These are phyloP conservation scores for Aporrectodea caliginosa DNA, from an alignment of 1,140 invertebrate genomes.

Conservation along the genomic window DNA sequence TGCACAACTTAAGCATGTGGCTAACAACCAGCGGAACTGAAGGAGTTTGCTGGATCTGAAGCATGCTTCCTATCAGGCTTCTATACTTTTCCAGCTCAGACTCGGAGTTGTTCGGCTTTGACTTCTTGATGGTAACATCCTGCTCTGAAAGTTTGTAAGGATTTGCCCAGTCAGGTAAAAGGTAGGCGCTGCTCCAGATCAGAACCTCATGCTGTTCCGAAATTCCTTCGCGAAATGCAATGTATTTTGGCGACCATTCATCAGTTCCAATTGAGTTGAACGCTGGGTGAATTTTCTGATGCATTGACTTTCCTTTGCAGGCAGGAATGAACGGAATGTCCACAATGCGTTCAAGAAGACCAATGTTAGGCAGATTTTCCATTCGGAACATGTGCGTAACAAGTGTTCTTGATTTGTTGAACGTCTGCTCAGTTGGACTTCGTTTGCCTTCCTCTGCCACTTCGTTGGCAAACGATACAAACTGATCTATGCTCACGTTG, in stretches of 20 bases:
- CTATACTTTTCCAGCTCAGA: slow-evolving; percentile 10
- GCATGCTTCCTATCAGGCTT: background rate
- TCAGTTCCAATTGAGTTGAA: too few species aligned
- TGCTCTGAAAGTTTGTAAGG: slow-evolving; percentile 18
- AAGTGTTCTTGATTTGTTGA: slow-evolving; percentile 25
- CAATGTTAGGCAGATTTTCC: background rate
- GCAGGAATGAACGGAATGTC: slow-evolving; percentile 27
- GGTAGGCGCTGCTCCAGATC: slow-evolving; percentile 25
- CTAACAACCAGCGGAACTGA: slow-evolving; percentile 19
- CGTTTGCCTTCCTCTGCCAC: slow-evolving; percentile 24
- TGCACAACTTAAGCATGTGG: slow-evolving; percentile 22
- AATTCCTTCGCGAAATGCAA: slow-evolving; percentile 30
- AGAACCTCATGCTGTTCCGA: slow-evolving; percentile 26
- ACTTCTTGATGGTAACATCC: background rate
- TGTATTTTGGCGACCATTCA: slow-evolving; percentile 16
- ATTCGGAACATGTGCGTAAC: slow-evolving; percentile 24
- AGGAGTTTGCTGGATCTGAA: slow-evolving; percentile 15
- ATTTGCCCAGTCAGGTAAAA: slow-evolving; percentile 33
- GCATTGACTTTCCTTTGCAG: slow-evolving; percentile 16
- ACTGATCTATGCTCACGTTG: slow-evolving; percentile 15
- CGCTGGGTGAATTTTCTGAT: slow-evolving; percentile 11
- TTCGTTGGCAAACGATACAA: slow-evolving; percentile 25
- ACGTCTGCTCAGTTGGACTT: slow-evolving; percentile 18
- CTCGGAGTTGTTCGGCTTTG: background rate
- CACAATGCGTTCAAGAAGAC: slow-evolving; percentile 14